Percentiles rank a stretch among this genome's conserved stretches.
phyloP scores from a whole-genome alignment of 2,113 vertebrate genomes.

The Cryptotis parvus region DNA sequence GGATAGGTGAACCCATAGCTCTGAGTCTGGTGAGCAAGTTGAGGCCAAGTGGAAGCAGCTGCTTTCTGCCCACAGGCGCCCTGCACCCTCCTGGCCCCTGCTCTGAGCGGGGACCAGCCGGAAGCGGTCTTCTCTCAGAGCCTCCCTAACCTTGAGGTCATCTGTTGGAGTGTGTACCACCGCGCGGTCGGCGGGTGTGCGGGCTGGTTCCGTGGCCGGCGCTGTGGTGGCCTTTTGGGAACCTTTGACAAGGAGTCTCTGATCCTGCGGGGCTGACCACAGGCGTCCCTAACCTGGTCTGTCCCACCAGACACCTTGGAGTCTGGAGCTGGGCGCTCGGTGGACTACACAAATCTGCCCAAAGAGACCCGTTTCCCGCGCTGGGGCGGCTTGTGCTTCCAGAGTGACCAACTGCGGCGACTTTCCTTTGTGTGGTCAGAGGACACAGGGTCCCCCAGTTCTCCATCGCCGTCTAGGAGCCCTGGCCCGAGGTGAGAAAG shows the following conservation, averaged over 20 bases:
- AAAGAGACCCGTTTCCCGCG: too few relatives aligned
- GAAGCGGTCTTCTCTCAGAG: accelerated
- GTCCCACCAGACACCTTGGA: neutral
- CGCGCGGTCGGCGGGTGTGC: neutral
- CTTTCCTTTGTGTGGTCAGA: neutral
- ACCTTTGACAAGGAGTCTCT: too few relatives aligned
- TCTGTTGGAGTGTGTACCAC: neutral
- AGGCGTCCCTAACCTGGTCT: too few relatives aligned
- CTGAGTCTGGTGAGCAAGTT: too few relatives aligned
- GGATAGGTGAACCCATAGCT: too few relatives aligned
- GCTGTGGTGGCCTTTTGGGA: too few relatives aligned
- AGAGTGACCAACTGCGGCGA: too few relatives aligned
- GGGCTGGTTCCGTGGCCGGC: neutral
- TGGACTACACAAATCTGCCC: too few relatives aligned
- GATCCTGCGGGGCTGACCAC: too few relatives aligned
- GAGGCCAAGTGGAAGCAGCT: too few relatives aligned
- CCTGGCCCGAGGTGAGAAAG: neutral
- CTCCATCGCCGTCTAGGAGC: neutral
- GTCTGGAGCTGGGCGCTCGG: neutral
- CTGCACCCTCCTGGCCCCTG: neutral
- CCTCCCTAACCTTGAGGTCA: neutral
- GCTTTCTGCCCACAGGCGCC: too few relatives aligned
- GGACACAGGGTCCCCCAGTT: neutral
- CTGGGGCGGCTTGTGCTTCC: too few relatives aligned
- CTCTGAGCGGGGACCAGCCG: neutral